These are phyloP conservation scores for Porites lutea DNA, from an alignment of 64 coral and sea anemone genomes.

Conservation along the genomic window DNA sequence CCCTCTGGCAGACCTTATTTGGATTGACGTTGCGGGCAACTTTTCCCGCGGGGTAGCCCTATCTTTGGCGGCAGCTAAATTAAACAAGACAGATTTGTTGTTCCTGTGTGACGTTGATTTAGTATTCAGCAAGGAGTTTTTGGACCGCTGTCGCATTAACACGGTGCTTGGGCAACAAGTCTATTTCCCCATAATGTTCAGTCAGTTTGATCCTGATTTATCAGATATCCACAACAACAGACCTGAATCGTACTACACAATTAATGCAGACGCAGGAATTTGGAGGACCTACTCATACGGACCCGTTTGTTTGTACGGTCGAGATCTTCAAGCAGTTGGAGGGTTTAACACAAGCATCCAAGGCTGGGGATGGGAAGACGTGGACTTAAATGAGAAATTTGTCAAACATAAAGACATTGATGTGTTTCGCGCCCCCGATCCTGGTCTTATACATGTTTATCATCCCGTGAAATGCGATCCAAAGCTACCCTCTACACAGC, in stretches of 20 bases:
- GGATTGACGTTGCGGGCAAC: conserved; percentile 74
- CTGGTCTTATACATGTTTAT: conserved; percentile 87
- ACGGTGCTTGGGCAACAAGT: conserved; percentile 78
- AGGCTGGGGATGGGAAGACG: conserved; percentile 93
- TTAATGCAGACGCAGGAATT: conserved; percentile 82
- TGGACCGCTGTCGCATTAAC: conserved; percentile 86
- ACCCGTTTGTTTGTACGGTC: conserved; percentile 80
- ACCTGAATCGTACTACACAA: conserved; percentile 30
- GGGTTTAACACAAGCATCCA: conserved; percentile 92
- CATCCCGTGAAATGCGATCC: conserved; percentile 75
- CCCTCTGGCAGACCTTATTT: conserved; percentile 68
- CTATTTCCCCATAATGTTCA: conserved; percentile 96
- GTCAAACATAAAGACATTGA: conserved; percentile 49
- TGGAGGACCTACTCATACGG: conserved; percentile 92
- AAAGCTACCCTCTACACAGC: conserved; percentile 56
- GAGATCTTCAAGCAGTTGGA: conserved; percentile 77
- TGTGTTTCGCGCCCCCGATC: conserved; percentile 83
- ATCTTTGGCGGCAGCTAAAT: conserved; percentile 71
- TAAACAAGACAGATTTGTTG: conserved; percentile 76
- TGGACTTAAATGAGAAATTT: conserved; percentile 85
- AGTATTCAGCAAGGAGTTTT: conserved; percentile 75
- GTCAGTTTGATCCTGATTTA: conserved; percentile 82
- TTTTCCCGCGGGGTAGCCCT: conserved; percentile 90
- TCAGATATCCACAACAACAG: conserved; percentile 36
- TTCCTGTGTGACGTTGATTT: conserved; percentile 98